A percentile compares a stretch with the other conserved stretches of the same genome.
Conservation (phyloP, 2,113 vertebrate species). For the Dromaius novaehollandiae region DNA sequence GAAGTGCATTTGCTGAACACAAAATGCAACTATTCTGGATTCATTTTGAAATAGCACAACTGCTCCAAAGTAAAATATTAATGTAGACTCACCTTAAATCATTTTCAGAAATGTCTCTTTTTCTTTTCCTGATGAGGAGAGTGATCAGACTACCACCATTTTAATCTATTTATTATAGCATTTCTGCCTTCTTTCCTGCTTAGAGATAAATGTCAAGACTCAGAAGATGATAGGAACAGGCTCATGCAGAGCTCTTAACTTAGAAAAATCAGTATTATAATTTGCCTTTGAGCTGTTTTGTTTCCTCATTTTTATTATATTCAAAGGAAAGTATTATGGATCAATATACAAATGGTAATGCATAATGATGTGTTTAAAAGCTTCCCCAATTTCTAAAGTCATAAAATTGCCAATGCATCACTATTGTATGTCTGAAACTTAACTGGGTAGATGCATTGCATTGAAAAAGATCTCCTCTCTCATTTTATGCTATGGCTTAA, state of each 20-base stretch:
- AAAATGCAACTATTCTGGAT: background rate
- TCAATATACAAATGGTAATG: background rate
- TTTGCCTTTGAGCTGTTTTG: background rate
- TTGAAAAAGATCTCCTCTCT: background rate
- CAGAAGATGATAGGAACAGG: background rate
- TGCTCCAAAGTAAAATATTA: background rate
- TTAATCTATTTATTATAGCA: background rate
- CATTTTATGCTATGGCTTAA: background rate
- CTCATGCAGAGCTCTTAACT: background rate
- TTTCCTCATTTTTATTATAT: background rate
- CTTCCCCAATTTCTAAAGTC: background rate
- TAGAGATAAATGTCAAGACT: background rate
- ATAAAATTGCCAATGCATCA: background rate
- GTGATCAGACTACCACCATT: background rate
- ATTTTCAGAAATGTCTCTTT: background rate
- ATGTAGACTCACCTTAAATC: background rate
- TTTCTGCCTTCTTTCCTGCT: background rate
- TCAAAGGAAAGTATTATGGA: background rate
- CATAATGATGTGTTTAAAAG: background rate
- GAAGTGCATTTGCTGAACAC: background rate
- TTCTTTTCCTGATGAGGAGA: background rate
- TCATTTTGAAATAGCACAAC: background rate
- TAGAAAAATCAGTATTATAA: background rate
- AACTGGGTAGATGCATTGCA: background rate
- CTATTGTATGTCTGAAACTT: background rate